Conservation (phyloP, 2,888 invertebrate genomes). For the Amiota communis region DNA sequence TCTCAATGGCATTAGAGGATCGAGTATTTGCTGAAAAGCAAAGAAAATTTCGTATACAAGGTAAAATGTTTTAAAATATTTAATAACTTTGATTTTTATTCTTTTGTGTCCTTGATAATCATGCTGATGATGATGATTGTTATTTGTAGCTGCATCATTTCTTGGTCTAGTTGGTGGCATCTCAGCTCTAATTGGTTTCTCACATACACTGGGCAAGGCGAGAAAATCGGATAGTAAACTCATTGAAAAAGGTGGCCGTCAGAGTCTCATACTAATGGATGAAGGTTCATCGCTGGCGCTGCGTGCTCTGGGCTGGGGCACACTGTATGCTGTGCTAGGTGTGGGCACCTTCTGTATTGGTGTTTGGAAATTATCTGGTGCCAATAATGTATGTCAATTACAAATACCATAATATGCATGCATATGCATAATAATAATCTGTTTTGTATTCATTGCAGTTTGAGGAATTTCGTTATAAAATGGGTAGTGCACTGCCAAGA, state of each 20-base stretch:
- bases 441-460: constrained; percentile 76
- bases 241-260: constrained; percentile 80
- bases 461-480: constrained; percentile 86
- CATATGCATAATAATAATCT: background rate
- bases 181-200: constrained; percentile 87
- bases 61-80: constrained; percentile 35
- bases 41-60: constrained; percentile 58
- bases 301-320: constrained; percentile 90
- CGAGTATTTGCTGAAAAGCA: constrained; percentile 53
- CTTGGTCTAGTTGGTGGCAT: constrained; percentile 76
- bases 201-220: constrained; percentile 83
- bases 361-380: constrained; percentile 92
- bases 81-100: background rate
- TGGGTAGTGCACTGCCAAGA: constrained; percentile 83
- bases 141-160: constrained; percentile 67
- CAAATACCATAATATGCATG: background rate
- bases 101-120: background rate
- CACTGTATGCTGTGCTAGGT: constrained; percentile 88
- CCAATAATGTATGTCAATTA: constrained; percentile 81
- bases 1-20: constrained; percentile 39
- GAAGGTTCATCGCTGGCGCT: constrained; percentile 86
- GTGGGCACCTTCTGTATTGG: constrained; percentile 86
- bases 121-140: background rate
- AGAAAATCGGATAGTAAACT: constrained; percentile 86
- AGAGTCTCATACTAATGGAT: constrained; percentile 79